Conservation (phyloP, 2,113 vertebrate genomes). For the Trematomus loennbergii region DNA sequence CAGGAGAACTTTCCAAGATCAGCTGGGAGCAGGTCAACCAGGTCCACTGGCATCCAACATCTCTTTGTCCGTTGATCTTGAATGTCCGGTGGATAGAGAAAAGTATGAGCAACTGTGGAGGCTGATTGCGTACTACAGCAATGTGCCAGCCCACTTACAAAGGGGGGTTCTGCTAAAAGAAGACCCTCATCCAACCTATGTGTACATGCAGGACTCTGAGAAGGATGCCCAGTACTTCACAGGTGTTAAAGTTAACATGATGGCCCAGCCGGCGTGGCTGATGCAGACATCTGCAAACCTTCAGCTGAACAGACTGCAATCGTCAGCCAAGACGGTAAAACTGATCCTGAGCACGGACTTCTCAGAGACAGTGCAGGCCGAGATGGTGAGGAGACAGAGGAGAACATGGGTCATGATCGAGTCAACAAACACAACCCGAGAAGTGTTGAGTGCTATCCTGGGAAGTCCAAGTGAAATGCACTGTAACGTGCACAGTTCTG, state of each 20-base stretch:
- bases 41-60: slow-evolving; percentile 83
- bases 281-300: slow-evolving; percentile 87
- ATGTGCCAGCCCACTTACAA: slow-evolving; percentile 87
- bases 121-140: slow-evolving; percentile 93
- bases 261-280: slow-evolving; percentile 88
- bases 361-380: slow-evolving; percentile 70
- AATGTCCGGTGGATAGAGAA: slow-evolving; percentile 87
- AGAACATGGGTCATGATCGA: slow-evolving; percentile 90
- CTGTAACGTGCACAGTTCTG: slow-evolving; percentile 87
- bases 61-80: slow-evolving; percentile 84
- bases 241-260: slow-evolving; percentile 86
- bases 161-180: slow-evolving; percentile 75
- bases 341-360: slow-evolving; percentile 79
- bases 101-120: slow-evolving; percentile 91
- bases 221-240: slow-evolving; percentile 90
- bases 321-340: slow-evolving; percentile 84
- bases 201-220: slow-evolving; percentile 87
- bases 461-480: slow-evolving; percentile 80
- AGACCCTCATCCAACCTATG: slow-evolving; percentile 78
- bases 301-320: slow-evolving; percentile 88
- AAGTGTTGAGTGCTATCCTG: slow-evolving; percentile 75
- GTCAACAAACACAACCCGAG: slow-evolving; percentile 62
- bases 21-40: slow-evolving; percentile 82
- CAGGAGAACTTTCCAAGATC: slow-evolving; percentile 68
- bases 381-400: slow-evolving; percentile 60